These are phyloP conservation scores for Nettapus auritus DNA, from an alignment of 2,113 vertebrate genomes.

Conservation along the genomic window DNA sequence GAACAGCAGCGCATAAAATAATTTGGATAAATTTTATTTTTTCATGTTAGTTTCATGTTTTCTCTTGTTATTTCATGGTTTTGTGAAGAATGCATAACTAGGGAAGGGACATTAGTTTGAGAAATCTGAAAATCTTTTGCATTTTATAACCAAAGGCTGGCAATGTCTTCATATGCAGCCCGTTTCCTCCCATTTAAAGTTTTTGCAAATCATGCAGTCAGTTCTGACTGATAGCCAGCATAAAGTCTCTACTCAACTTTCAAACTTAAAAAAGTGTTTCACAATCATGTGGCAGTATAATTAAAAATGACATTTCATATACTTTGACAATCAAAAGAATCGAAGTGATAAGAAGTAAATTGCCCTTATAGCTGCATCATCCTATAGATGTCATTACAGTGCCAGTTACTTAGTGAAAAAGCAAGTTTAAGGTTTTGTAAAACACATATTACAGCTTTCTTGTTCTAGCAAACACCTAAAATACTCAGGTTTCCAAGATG, in stretches of 20 bases:
- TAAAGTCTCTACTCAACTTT: slow-evolving; percentile 59
- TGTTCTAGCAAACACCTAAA: slow-evolving; percentile 54
- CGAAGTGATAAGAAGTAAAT: slow-evolving; percentile 74
- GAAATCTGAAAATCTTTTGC: slow-evolving; percentile 57
- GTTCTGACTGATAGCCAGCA: slow-evolving; percentile 67
- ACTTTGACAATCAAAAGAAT: slow-evolving; percentile 72
- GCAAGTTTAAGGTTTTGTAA: slow-evolving; percentile 58
- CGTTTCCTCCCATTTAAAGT: slow-evolving; percentile 56
- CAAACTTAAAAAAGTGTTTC: slow-evolving; percentile 66
- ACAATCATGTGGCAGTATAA: slow-evolving; percentile 69
- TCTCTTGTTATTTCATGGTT: slow-evolving; percentile 66
- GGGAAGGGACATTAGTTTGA: slow-evolving; percentile 39
- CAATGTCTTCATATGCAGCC: slow-evolving; percentile 67
- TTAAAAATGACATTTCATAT: slow-evolving; percentile 70
- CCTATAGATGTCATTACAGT: slow-evolving; percentile 55
- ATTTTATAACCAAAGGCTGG: slow-evolving; percentile 43
- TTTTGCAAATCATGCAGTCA: slow-evolving; percentile 72
- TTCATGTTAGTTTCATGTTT: slow-evolving; percentile 51
- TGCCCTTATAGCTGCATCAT: slow-evolving; percentile 66
- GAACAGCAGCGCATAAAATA: slow-evolving; percentile 73
- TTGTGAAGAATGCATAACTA: slow-evolving; percentile 69
- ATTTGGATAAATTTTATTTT: slow-evolving; percentile 72
- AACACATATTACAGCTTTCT: slow-evolving; percentile 60
- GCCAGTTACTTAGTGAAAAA: slow-evolving; percentile 48
- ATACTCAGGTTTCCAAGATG: slow-evolving; percentile 51